Evolutionary conservation across 2,797 vertebrate genomes (phyloP).

Genomic region (Oreonectes daqikongensis): DNA sequence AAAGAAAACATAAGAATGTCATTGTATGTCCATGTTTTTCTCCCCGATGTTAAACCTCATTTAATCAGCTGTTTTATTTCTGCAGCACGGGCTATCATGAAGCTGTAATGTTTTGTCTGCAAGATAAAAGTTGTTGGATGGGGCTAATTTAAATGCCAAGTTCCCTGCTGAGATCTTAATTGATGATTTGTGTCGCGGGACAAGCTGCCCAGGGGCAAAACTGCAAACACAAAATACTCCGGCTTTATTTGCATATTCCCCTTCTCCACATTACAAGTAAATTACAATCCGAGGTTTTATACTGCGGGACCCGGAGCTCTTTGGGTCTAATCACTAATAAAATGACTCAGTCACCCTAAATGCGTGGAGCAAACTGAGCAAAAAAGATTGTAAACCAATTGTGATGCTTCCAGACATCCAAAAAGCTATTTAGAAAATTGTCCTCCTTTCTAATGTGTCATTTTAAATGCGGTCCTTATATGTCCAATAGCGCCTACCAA

Average conservation of each 20-base stretch:
- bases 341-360: slow-evolving; percentile 74
- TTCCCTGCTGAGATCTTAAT: slow-evolving; percentile 84
- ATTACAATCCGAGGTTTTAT: slow-evolving; percentile 73
- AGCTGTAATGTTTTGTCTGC: slow-evolving; percentile 73
- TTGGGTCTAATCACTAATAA: slow-evolving; percentile 76
- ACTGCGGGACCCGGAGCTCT: slow-evolving; percentile 75
- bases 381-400: slow-evolving; percentile 74
- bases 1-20: not conserved
- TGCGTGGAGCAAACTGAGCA: slow-evolving; percentile 73
- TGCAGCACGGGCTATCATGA: slow-evolving; percentile 36
- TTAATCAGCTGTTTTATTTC: slow-evolving; percentile 54
- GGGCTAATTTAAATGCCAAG: slow-evolving; percentile 77
- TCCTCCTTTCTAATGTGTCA: slow-evolving; percentile 67
- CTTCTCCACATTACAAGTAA: slow-evolving; percentile 73
- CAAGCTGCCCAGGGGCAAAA: slow-evolving; percentile 78
- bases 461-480: slow-evolving; percentile 63
- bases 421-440: slow-evolving; percentile 74
- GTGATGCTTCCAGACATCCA: slow-evolving; percentile 68
- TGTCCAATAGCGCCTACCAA: slow-evolving; percentile 47
- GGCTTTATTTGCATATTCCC: slow-evolving; percentile 79
- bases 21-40: slow-evolving; percentile 24
- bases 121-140: slow-evolving; percentile 64
- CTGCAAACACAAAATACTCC: slow-evolving; percentile 68
- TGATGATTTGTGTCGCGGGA: slow-evolving; percentile 86
- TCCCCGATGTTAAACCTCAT: slow-evolving; percentile 32